Conservation (phyloP, 2,797 vertebrate species). For the Semotilus atromaculatus region DNA sequence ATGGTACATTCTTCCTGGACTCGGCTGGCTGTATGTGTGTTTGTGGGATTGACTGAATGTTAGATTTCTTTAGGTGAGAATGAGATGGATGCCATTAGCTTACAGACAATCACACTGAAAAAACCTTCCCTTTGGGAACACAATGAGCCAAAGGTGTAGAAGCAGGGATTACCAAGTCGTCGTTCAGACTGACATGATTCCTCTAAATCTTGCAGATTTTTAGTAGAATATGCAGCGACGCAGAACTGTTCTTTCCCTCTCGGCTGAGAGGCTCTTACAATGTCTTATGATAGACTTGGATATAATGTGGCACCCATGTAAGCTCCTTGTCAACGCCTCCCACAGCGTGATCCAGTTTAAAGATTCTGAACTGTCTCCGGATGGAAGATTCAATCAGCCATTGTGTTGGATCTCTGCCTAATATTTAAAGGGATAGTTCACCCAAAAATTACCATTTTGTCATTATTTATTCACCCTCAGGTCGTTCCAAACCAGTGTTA, state of each 20-base stretch:
- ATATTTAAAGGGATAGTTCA: neutral
- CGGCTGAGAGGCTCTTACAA: neutral
- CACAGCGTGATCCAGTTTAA: neutral
- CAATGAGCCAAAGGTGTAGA: neutral
- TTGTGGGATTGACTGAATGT: neutral
- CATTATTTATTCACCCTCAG: neutral
- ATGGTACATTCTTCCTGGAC: conserved; percentile 10
- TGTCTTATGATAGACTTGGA: conserved; percentile 1
- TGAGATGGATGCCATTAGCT: conserved; percentile 7
- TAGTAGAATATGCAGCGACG: neutral
- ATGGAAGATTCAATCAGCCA: neutral
- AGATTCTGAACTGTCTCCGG: neutral
- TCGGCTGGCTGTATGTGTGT: conserved; percentile 16
- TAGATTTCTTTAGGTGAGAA: conserved; percentile 6
- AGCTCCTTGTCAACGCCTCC: conserved; percentile 1
- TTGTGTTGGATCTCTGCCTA: neutral
- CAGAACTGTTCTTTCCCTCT: neutral
- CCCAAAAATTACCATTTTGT: neutral
- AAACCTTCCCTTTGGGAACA: conserved; percentile 7
- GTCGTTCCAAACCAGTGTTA: neutral
- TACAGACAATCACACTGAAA: conserved; percentile 18
- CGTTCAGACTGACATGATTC: neutral
- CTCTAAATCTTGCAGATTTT: conserved; percentile 5
- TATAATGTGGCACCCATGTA: neutral
- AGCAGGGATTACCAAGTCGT: conserved; percentile 6